Base-by-base conservation (phyloP, 2,888 invertebrate genomes). In the Myopa tessellatipennis region DNA sequence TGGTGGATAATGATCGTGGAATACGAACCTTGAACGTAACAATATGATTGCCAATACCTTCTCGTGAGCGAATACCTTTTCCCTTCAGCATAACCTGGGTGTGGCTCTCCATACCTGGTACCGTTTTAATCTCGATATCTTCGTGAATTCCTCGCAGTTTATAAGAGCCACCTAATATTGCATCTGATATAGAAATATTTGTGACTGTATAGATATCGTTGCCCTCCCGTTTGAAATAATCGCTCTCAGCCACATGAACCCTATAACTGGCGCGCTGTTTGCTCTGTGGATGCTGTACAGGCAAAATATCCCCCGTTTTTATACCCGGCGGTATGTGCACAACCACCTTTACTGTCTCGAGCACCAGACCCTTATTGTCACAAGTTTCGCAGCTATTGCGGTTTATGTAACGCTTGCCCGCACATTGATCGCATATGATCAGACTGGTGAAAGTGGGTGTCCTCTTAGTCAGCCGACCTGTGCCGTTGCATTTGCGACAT, bases 401-500 rank as follows among this genome's bases (percentile, higher is more conserved):
- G 78, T 85, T 85, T 6, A 85, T 81, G 50, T 82, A 86, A 4
- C 88, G 82, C 55, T 84, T 86, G 4, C 89, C 89, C 52, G 87
- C 82, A 78, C 89, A 89, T 18, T 80, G 82, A 6, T 84, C 81
- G 63, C 89, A 89, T 2, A 79, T 79, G 4, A 80, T 81, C 0
- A 84, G 78, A 6, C 82, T 78, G 0, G 82, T 83, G 36, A 80
- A 85, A 2, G 84, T 84, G 3, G 82, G 50, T 2, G 85, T 85
- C 52, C 83, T 86, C 26, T 83, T 83, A 3, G 83, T 82, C 4
- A 86, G 78, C 61, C 85, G 84, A 0, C 88, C 88, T 0, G 84
- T 86, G 12, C 88, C 88, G 45, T 86, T 85, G 77, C 88, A 88
- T n/a, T 85, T 87, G 1, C 85, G 83, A 60, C 88, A 88, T 4